Base-by-base conservation (phyloP, 2,888 invertebrate genomes). In the Polietes domitor region DNA sequence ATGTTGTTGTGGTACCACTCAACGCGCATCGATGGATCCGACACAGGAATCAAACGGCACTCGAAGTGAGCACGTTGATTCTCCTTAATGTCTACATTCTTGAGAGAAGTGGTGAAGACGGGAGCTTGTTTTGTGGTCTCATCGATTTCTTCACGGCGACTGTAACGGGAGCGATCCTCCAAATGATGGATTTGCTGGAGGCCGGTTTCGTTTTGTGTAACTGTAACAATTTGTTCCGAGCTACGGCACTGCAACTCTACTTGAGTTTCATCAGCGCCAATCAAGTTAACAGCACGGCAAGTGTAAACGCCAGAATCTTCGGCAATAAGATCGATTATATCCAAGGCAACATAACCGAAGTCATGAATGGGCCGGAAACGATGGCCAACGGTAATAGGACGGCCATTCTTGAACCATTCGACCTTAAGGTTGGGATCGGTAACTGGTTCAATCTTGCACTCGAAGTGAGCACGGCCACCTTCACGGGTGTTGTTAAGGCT, bases 271-370 rank as follows among this genome's bases (percentile, higher is more conserved):
- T 97, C 98, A 83, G 95, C 95, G 65, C 99, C 99, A 28, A 97
- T 94, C 32, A 96, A 93, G 90, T 99, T 99, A 0, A 96, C 96
- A 21, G 99, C 98, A 82, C 97, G 94, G 90, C 98, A 98, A 3
- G 98, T 98, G 92, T 99, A 99, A 24, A 96, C 94, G 68, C 97
- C 98, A 0, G 96, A 96, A 92, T 99, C 99, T 93, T 99, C 99
- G 76, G 98, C 97, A 90, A 98, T 98, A 77, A 98, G 93, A 91
- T 98, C 98, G 86, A 98, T 95, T 85, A 99, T 97, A 90, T 99
- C 99, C 85, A 99, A 94, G 17, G 99, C 98, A 24, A 99, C 99
- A 91, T 98, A 99, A 53, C 99, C 99, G 92, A 99, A 99, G 92
- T 99, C 99, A 91, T 98, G 98, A 91, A 98, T 98, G 80, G 98